Evolutionary conservation across 2,797 vertebrate genomes (phyloP).

Genomic region (Enteromius thamalakanensis): DNA sequence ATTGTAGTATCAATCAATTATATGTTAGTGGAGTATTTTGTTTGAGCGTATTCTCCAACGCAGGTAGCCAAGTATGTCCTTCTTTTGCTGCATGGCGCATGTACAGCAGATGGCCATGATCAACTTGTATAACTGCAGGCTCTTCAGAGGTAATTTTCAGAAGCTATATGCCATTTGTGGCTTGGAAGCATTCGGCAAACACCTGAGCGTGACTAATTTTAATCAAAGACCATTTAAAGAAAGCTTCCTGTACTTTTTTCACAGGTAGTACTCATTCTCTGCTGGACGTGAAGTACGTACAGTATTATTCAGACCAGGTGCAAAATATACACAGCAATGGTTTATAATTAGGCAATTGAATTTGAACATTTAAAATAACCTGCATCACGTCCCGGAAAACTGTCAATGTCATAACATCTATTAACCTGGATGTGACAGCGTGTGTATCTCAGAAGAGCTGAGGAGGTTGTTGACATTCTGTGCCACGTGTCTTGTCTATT

Average conservation of each 20-base stretch:
- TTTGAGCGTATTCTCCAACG: neutral
- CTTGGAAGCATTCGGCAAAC: neutral
- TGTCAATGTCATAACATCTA: neutral
- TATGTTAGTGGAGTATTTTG: constrained; percentile 3
- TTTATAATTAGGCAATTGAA: neutral
- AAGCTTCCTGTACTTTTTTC: neutral
- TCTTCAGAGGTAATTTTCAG: neutral
- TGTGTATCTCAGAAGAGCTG: neutral
- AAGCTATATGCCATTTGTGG: neutral
- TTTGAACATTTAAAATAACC: no score
- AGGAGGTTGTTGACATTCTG: constrained; percentile 29
- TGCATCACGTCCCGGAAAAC: neutral
- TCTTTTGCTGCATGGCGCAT: neutral
- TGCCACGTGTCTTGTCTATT: constrained; percentile 32
- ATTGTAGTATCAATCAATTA: constrained; percentile 3
- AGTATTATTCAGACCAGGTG: neutral
- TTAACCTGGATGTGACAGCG: constrained; percentile 17
- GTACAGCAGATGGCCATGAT: neutral
- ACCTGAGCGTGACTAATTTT: neutral
- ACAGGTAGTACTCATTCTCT: neutral
- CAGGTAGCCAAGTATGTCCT: neutral
- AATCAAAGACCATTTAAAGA: constrained; percentile 8
- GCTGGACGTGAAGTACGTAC: neutral
- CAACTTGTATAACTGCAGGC: constrained; percentile 4
- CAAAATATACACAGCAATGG: neutral